These are phyloP conservation scores for Drosophila macrothrix DNA, from an alignment of 2,888 invertebrate species.

Conservation along the genomic window DNA sequence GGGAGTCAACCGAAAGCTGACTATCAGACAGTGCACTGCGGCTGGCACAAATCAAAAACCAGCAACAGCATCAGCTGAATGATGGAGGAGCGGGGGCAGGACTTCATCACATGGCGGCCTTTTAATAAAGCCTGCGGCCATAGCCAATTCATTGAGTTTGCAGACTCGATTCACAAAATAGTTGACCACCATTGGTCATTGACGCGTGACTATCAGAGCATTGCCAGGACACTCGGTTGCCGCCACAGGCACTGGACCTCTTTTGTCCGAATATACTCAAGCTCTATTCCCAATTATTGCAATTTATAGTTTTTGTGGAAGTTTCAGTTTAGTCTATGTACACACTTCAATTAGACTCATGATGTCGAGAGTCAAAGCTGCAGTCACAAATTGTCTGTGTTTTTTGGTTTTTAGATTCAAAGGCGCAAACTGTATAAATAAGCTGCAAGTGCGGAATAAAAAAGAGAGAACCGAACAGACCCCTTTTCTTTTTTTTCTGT, in stretches of 20 bases:
- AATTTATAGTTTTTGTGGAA: conserved; percentile 35
- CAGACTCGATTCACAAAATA: conserved; percentile 17
- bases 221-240: conserved; percentile 23
- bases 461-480: too few species aligned
- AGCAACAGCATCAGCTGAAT: background rate
- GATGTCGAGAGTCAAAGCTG: background rate
- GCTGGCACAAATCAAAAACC: conserved; percentile 6
- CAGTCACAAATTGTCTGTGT: conserved; percentile 3
- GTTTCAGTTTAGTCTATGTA: conserved; percentile 6
- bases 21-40: conserved; percentile 50
- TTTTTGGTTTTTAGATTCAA: background rate
- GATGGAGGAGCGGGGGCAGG: background rate
- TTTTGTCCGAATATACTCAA: background rate
- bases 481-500: background rate
- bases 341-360: conserved; percentile 1
- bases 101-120: conserved; percentile 39
- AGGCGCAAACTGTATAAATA: background rate
- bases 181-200: conserved; percentile 58
- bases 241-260: conserved; percentile 2
- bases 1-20: conserved; percentile 41
- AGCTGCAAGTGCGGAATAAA: background rate
- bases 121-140: conserved; percentile 52
- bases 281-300: conserved; percentile 34
- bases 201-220: conserved; percentile 62
- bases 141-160: conserved; percentile 38